Percentiles rank a stretch among this genome's conserved stretches.
phyloP scores from a whole-genome alignment of 2,113 vertebrate genomes.

The Gymnorhina tibicen region DNA sequence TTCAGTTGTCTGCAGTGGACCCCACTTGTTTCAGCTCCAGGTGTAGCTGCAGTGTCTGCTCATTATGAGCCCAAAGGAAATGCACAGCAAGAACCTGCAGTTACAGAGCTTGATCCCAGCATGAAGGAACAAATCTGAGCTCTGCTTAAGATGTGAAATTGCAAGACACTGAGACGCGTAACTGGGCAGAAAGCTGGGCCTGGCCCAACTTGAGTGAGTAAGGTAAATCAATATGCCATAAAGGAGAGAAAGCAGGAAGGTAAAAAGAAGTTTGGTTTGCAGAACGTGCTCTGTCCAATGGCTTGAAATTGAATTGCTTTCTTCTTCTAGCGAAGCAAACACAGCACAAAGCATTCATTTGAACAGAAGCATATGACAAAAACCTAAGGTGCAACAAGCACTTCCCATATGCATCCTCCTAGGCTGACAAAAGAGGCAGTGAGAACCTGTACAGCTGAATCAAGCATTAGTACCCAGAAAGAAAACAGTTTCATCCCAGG shows the following conservation, averaged over 20 bases:
- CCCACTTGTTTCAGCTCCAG: neutral
- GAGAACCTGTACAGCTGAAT: neutral
- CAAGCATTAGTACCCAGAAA: neutral
- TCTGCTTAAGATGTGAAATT: neutral
- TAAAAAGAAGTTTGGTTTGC: neutral
- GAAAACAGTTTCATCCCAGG: neutral
- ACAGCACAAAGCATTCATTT: neutral
- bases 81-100: neutral
- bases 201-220: neutral
- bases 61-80: neutral
- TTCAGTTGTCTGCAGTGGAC: accelerated
- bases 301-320: neutral
- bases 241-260: neutral
- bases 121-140: neutral
- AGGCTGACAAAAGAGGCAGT: neutral
- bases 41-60: neutral
- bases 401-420: neutral
- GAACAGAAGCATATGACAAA: neutral
- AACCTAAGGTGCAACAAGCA: neutral
- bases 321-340: neutral
- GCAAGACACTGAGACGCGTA: neutral
- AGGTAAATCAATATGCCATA: neutral
- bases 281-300: neutral
- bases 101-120: neutral
- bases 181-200: neutral